Conservation (phyloP, 2,888 invertebrate species). For the Hirtodrosophila duncani region DNA sequence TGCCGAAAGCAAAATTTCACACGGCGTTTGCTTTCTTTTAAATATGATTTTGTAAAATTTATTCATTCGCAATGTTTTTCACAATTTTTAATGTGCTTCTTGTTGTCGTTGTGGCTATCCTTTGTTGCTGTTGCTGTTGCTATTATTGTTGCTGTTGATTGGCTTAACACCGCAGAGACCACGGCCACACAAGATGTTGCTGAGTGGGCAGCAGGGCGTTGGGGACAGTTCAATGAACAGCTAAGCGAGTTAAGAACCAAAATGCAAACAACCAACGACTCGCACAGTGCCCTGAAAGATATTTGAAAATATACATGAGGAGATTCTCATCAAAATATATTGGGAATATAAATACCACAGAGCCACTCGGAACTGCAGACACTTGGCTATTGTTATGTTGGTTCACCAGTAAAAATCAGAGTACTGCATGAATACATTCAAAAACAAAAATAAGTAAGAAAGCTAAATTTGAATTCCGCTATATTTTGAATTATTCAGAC, state of each 20-base stretch:
- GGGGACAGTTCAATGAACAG: conserved; percentile 63
- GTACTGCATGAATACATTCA: too few relatives aligned
- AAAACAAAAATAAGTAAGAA: too few relatives aligned
- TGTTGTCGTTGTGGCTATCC: conserved; percentile 3
- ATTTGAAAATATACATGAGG: not conserved
- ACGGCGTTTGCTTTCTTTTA: conserved; percentile 2
- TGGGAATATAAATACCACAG: too few relatives aligned
- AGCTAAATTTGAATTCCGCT: too few relatives aligned
- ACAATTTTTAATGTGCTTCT: too few relatives aligned
- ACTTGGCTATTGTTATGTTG: too few relatives aligned
- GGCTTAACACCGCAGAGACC: conserved; percentile 38
- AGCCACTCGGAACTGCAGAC: too few relatives aligned
- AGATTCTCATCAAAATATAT: too few relatives aligned
- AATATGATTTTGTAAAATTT: conserved; percentile 9
- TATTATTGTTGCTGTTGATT: conserved; percentile 56
- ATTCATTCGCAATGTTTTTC: too few relatives aligned
- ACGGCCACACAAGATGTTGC: conserved; percentile 23
- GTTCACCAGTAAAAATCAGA: too few relatives aligned
- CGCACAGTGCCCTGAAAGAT: conserved; percentile 8
- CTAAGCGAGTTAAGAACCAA: conserved; percentile 44
- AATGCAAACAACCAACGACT: conserved; percentile 48
- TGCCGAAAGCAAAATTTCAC: too few relatives aligned
- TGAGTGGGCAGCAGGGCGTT: conserved; percentile 2
- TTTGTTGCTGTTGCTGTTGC: conserved; percentile 18
- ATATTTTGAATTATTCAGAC: too few relatives aligned